Evolutionary conservation across 2,797 vertebrate species (phyloP), one percentile per base, ranked within the genome.

Genomic region (Helarctos malayanus): DNA sequence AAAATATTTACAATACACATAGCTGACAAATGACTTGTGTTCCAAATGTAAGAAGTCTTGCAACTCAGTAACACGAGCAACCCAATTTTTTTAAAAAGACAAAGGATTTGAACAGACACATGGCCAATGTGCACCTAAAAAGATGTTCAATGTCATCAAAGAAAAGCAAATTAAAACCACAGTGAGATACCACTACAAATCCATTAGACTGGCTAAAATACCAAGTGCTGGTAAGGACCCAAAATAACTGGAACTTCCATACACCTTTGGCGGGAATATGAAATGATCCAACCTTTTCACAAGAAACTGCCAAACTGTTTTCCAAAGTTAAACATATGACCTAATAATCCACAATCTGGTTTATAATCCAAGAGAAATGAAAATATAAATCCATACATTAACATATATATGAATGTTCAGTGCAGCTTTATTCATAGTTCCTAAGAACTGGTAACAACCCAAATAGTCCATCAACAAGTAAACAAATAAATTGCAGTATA

Each of bases 91-190:
- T 78, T 88, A 94, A 85, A 85, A 35, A 78, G 32, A 90, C 56
- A 59, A 71, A 86, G 49, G 25, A 82, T 85, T 54, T 76, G 19
- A 71, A 89, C 57, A 49, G 15, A 83, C 35, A 52, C 69, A 85
- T 41, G 57, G 61, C 61, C 56, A 45, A 68, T 1, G 35, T 11
- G 12, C 32, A 93, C 71, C 11, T 52, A 56, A 56, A 90, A 57
- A 47, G 14, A 69, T 45, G 52, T 52, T 84, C 61, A 27, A 54
- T 49, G 49, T 85, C 35, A 93, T 35, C 19, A 79, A n/a, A 32
- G 7, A 85, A 95, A 89, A 85, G 29, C 49, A 78, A 86, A 73
- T 56, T 89, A 92, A 89, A 92, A 89, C 73, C 63, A 92, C 84
- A 79, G 15, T 78, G n/a, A 92, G 56, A 75, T 71, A 57, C 15